Percentiles rank a stretch among this genome's conserved stretches.
These are phyloP conservation scores for Adoxophyes honmai DNA, from an alignment of 1,140 invertebrate genomes.

Conservation along the genomic window DNA sequence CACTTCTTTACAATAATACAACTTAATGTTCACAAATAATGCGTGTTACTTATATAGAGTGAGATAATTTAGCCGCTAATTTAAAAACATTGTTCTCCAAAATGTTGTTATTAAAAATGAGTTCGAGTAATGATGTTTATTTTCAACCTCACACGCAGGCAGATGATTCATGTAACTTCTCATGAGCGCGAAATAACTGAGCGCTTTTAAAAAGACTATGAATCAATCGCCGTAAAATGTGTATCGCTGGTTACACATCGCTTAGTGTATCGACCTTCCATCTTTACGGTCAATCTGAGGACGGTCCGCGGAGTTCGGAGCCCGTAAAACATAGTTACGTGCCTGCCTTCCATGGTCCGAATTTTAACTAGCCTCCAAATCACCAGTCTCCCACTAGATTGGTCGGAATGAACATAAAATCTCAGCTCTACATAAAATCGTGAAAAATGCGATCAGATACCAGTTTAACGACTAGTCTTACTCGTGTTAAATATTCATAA, in stretches of 20 bases:
- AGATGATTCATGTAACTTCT: constrained; percentile 26
- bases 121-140: not conserved
- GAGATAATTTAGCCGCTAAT: no score
- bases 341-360: constrained; percentile 27
- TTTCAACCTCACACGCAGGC: not conserved
- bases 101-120: not conserved
- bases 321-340: constrained; percentile 37
- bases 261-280: constrained; percentile 51
- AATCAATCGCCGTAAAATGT: constrained; percentile 39
- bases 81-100: no score
- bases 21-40: no score
- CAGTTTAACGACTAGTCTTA: not conserved
- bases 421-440: not conserved
- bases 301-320: constrained; percentile 25
- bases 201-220: constrained; percentile 19
- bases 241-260: constrained; percentile 35
- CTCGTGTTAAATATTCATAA: constrained; percentile 4
- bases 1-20: no score
- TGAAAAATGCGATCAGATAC: not conserved
- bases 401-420: not conserved
- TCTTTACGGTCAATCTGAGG: constrained; percentile 47
- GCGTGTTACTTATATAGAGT: no score
- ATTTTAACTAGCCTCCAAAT: constrained; percentile 22
- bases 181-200: constrained; percentile 9
- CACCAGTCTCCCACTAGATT: not conserved